Evolutionary conservation across 2,888 invertebrate species (phyloP).

Genomic region (Cremastinae sp.): DNA sequence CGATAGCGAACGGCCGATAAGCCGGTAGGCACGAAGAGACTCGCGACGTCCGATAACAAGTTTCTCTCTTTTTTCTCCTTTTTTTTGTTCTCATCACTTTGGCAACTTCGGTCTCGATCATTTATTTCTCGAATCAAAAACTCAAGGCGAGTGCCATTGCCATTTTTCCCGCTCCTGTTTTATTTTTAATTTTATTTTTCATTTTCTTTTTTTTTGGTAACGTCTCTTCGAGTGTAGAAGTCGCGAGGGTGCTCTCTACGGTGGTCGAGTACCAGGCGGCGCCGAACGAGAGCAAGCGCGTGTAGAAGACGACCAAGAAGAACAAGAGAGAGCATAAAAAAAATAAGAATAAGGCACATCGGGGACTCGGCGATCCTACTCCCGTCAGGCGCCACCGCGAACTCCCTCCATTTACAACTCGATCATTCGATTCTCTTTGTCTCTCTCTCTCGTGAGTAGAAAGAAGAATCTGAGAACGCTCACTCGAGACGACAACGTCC

Average conservation of each 20-base stretch:
- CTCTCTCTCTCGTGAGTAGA: constrained; percentile 27
- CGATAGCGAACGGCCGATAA: constrained; percentile 52
- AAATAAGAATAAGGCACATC: constrained; percentile 26
- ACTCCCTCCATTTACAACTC: constrained; percentile 43
- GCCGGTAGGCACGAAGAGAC: constrained; percentile 14
- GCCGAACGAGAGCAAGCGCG: constrained; percentile 46
- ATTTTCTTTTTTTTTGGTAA: too few relatives aligned
- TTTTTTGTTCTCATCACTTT: constrained; percentile 5
- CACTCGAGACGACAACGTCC: constrained; percentile 23
- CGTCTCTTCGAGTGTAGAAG: too few relatives aligned
- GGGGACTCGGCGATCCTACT: constrained; percentile 55
- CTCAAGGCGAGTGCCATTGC: constrained; percentile 15
- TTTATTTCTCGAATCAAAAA: neutral
- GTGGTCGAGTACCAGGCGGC: constrained; percentile 51
- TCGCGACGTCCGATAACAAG: constrained; percentile 43
- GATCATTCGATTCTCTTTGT: constrained; percentile 30
- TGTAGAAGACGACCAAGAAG: constrained; percentile 1
- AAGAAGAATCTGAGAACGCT: constrained; percentile 38
- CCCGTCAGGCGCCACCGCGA: constrained; percentile 61
- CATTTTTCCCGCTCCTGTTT: constrained; percentile 40
- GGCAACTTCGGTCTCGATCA: constrained; percentile 27
- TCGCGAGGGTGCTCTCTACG: constrained; percentile 26
- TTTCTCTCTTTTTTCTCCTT: constrained; percentile 17
- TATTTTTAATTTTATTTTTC: too few relatives aligned
- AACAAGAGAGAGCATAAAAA: constrained; percentile 17